A percentile compares a stretch with the other conserved stretches of the same genome.
phyloP scores from a whole-genome alignment of 2,888 invertebrate species.

The Plutella xylostella region DNA sequence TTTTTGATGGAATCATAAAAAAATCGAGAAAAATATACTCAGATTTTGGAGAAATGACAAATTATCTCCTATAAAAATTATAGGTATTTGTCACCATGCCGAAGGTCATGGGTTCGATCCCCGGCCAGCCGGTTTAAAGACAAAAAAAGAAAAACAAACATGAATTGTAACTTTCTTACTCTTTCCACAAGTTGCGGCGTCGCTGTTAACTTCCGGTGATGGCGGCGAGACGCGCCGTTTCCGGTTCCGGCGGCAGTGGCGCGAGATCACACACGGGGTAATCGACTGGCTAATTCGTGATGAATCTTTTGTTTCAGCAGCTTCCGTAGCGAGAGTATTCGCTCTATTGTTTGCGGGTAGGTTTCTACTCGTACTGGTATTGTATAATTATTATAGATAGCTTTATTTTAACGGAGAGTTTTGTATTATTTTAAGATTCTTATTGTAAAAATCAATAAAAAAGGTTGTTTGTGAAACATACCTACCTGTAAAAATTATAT shows the following conservation, averaged over 20 bases:
- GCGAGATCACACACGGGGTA: constrained; percentile 53
- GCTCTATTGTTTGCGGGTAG: background rate
- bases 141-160: too few relatives aligned
- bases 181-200: too few relatives aligned
- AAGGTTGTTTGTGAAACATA: background rate
- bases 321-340: background rate
- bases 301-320: background rate
- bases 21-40: too few relatives aligned
- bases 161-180: too few relatives aligned
- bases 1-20: too few relatives aligned
- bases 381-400: background rate
- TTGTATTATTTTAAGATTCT: background rate
- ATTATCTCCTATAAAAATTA: too few relatives aligned
- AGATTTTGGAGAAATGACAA: too few relatives aligned
- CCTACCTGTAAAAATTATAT: too few relatives aligned
- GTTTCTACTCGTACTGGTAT: background rate
- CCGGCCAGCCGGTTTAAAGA: too few relatives aligned
- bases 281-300: constrained; percentile 46
- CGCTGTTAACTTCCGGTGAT: constrained; percentile 30
- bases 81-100: too few relatives aligned
- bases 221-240: constrained; percentile 45
- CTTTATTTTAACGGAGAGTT: background rate
- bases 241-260: constrained; percentile 41
- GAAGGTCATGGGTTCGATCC: too few relatives aligned
- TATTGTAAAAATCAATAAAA: background rate